Conservation (phyloP, 2,113 vertebrate species). For the Pogonocichla stellata region DNA sequence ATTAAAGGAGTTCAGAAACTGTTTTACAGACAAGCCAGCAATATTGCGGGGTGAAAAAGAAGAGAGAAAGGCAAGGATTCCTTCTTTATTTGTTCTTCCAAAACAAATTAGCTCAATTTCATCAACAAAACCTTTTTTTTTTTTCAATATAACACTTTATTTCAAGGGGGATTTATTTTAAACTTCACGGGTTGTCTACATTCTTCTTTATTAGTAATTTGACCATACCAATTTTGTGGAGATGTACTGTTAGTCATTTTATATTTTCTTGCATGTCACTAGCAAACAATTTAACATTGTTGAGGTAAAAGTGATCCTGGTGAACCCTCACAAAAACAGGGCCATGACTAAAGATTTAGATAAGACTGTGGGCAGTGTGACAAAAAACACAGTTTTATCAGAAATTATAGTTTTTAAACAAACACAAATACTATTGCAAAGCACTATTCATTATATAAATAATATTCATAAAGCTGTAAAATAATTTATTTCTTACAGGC, state of each 20-base stretch:
- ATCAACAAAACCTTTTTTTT: background rate
- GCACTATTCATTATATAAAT: background rate
- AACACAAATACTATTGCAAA: background rate
- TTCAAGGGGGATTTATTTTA: background rate
- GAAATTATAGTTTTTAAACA: background rate
- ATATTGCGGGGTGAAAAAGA: rapidly evolving
- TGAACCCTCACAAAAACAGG: background rate
- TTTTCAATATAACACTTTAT: background rate
- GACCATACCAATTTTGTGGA: background rate
- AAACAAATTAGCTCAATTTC: background rate
- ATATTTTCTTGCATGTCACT: background rate
- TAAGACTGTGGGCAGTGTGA: background rate
- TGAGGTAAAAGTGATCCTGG: background rate
- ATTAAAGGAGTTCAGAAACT: background rate
- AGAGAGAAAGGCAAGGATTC: background rate
- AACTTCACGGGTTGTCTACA: background rate
- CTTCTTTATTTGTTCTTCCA: background rate
- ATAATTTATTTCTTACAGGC: background rate
- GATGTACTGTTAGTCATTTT: background rate
- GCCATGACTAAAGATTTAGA: background rate
- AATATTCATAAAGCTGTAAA: background rate
- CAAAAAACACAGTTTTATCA: background rate
- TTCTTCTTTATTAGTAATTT: background rate
- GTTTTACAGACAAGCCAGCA: background rate
- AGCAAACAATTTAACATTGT: background rate